Conservation (phyloP, 2,888 invertebrate species). For the Pristionchus fissidentatus region DNA sequence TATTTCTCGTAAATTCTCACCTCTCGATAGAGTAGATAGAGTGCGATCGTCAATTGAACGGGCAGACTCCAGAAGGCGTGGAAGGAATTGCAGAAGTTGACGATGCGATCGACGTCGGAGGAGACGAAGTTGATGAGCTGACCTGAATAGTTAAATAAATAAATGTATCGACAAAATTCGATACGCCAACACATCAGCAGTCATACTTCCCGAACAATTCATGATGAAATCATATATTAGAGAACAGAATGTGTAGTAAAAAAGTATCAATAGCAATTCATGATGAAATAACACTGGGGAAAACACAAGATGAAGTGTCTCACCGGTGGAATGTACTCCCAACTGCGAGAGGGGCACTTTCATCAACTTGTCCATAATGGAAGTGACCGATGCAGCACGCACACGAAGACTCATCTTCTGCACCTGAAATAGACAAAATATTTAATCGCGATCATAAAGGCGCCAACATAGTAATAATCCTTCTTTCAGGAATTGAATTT, state of each 20-base stretch:
- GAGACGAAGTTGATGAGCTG: slow-evolving; percentile 97
- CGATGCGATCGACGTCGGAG: slow-evolving; percentile 93
- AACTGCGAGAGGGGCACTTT: slow-evolving; percentile 59
- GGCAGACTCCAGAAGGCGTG: slow-evolving; percentile 97
- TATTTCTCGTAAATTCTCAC: slow-evolving; percentile 49
- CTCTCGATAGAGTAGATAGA: slow-evolving; percentile 85
- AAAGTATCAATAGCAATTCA: background rate
- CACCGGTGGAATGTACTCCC: slow-evolving; percentile 50
- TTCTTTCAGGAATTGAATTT: background rate
- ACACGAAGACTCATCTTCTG: slow-evolving; percentile 86
- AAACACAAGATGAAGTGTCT: background rate
- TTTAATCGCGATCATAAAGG: background rate
- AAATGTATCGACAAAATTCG: too few species aligned
- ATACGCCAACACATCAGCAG: slow-evolving; percentile 13
- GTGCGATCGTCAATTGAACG: slow-evolving; percentile 87
- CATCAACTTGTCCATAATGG: slow-evolving; percentile 82
- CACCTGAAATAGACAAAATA: slow-evolving; percentile 52
- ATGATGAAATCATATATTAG: slow-evolving; percentile 6
- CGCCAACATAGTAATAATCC: background rate
- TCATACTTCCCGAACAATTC: slow-evolving; percentile 27
- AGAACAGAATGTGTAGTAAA: too few species aligned
- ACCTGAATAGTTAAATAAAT: too few species aligned
- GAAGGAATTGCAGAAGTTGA: slow-evolving; percentile 95
- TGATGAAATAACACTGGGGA: background rate
- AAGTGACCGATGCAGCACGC: slow-evolving; percentile 87